These are phyloP conservation scores for Dolichopus griseipennis DNA, from an alignment of 2,888 invertebrate species.

Conservation along the genomic window DNA sequence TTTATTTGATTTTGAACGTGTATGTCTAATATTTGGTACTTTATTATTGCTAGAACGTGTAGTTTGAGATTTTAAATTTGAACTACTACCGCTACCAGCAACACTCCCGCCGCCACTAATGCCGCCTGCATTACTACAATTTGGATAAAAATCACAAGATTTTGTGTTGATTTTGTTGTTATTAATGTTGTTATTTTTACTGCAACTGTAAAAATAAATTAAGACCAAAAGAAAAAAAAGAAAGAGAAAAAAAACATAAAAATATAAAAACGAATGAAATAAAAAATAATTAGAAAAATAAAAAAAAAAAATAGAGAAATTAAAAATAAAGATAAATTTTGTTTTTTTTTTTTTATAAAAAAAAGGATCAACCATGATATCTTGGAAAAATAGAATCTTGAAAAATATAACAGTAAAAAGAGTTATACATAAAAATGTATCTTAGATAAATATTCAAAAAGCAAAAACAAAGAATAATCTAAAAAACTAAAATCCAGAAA, in stretches of 20 bases:
- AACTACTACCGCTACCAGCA: conserved; percentile 10
- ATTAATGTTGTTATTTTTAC: not conserved
- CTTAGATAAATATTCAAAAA: no score
- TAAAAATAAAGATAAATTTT: not conserved
- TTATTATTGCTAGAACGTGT: not conserved
- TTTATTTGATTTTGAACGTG: conserved; percentile 21
- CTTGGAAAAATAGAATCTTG: no score
- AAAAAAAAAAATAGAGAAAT: not conserved
- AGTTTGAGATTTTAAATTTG: conserved; percentile 15
- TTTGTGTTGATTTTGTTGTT: conserved; percentile 38
- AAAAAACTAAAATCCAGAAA: no score
- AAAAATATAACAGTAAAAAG: no score
- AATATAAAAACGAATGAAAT: conserved; percentile 17
- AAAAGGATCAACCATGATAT: no score
- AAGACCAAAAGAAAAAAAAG: conserved; percentile 20
- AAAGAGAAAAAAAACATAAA: conserved; percentile 20
- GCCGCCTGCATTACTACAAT: conserved; percentile 32
- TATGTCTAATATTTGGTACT: conserved; percentile 18
- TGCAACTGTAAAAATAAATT: conserved; percentile 30
- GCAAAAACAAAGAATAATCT: no score
- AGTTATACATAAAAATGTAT: no score
- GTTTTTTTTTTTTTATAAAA: no score
- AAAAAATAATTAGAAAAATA: not conserved
- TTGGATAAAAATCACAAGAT: conserved; percentile 56
- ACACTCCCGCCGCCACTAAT: conserved; percentile 4